Conservation (phyloP, 2,797 vertebrate genomes). For the Leptodactylus fallax region DNA sequence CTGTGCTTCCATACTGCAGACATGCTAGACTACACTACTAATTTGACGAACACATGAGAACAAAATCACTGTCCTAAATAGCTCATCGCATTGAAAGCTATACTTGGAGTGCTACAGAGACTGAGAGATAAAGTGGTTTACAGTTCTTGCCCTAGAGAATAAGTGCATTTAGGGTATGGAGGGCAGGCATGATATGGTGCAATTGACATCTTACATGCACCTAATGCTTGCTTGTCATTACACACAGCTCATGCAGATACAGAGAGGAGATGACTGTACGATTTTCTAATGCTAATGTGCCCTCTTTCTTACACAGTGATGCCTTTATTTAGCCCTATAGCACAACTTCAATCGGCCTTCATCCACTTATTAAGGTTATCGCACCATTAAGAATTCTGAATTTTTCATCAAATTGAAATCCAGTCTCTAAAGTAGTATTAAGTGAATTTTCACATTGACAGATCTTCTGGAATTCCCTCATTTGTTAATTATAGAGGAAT, state of each 20-base stretch:
- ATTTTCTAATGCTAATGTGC: background rate
- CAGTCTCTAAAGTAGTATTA: conserved; percentile 17
- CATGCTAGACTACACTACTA: conserved; percentile 30
- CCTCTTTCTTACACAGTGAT: background rate
- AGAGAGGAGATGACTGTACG: background rate
- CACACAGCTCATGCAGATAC: background rate
- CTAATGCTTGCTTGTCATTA: conserved; percentile 25
- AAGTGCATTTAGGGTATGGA: background rate
- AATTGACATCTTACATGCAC: conserved; percentile 13
- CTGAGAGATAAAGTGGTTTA: conserved; percentile 11
- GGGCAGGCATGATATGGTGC: background rate
- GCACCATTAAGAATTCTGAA: background rate
- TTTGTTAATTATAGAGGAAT: background rate
- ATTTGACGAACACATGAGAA: conserved; percentile 25
- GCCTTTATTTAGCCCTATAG: background rate
- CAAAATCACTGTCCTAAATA: conserved; percentile 9
- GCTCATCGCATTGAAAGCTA: conserved; percentile 10
- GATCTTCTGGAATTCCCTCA: background rate
- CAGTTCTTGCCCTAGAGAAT: background rate
- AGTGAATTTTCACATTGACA: background rate
- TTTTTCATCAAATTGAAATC: conserved; percentile 5
- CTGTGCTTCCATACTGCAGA: conserved; percentile 11
- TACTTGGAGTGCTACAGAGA: conserved; percentile 4
- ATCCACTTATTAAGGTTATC: background rate
- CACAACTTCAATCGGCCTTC: conserved; percentile 1